These are phyloP conservation scores for Tragelaphus eurycerus DNA, from an alignment of 2,797 vertebrate species.

Conservation along the genomic window DNA sequence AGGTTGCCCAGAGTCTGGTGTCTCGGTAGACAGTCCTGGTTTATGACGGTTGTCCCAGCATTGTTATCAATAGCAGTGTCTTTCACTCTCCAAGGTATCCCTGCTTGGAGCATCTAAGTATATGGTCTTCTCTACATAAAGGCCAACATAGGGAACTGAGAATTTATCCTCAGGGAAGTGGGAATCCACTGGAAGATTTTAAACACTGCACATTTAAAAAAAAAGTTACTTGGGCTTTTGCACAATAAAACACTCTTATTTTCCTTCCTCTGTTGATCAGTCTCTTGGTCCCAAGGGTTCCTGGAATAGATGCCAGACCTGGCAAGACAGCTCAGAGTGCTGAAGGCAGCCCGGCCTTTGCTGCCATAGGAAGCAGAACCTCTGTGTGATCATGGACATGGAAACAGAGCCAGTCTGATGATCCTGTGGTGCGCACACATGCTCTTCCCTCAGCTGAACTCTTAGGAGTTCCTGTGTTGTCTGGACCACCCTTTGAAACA, in stretches of 20 bases:
- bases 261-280: neutral
- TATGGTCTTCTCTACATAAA: neutral
- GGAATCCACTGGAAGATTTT: neutral
- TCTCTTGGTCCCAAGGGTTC: neutral
- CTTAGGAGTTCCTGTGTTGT: constrained; percentile 40
- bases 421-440: neutral
- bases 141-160: neutral
- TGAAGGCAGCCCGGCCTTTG: neutral
- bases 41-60: neutral
- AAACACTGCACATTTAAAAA: neutral
- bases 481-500: constrained; percentile 1
- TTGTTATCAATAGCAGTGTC: neutral
- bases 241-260: neutral
- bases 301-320: neutral
- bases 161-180: neutral
- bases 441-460: constrained; percentile 26
- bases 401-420: neutral
- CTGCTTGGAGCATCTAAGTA: neutral
- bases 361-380: neutral
- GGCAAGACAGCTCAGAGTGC: neutral
- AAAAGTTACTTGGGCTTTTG: neutral
- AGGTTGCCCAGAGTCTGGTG: neutral
- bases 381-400: neutral
- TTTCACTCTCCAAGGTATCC: neutral
- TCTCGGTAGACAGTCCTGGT: neutral